These are phyloP conservation scores for Lepidurus packardi DNA, from an alignment of 1,140 invertebrate genomes.

Conservation along the genomic window DNA sequence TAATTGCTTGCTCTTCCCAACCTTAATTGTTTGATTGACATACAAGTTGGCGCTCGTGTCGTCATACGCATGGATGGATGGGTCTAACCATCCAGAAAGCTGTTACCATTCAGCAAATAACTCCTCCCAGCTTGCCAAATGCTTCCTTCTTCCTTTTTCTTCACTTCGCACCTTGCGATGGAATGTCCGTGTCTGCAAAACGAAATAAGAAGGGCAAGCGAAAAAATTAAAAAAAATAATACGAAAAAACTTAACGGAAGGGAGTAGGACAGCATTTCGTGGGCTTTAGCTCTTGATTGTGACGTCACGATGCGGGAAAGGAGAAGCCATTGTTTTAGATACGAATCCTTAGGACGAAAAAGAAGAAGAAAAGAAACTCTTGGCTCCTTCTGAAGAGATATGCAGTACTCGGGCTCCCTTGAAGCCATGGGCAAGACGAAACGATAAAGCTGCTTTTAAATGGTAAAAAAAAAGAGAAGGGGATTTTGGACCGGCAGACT, in stretches of 20 bases:
- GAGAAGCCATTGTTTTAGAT: neutral
- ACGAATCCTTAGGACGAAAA: neutral
- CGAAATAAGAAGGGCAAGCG: too few species aligned
- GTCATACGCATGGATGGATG: too few species aligned
- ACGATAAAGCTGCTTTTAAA: neutral
- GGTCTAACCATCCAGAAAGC: too few species aligned
- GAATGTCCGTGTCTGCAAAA: too few species aligned
- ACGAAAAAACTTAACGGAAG: neutral
- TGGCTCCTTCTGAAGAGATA: neutral
- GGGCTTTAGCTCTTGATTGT: neutral
- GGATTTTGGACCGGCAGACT: neutral
- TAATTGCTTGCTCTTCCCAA: neutral
- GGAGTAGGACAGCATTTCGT: neutral
- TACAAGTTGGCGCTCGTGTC: neutral
- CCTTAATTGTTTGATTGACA: constrained; percentile 11
- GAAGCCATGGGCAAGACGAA: neutral
- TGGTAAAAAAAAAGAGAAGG: neutral
- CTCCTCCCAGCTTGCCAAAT: too few species aligned
- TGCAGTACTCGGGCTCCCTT: neutral
- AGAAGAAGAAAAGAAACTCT: too few species aligned
- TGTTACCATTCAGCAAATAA: too few species aligned
- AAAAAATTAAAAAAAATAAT: too few species aligned
- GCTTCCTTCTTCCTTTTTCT: too few species aligned
- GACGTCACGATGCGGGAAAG: neutral
- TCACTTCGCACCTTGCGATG: too few species aligned